Base-by-base conservation (phyloP, 2,888 invertebrate genomes). In the Macrosiphum euphorbiae region DNA sequence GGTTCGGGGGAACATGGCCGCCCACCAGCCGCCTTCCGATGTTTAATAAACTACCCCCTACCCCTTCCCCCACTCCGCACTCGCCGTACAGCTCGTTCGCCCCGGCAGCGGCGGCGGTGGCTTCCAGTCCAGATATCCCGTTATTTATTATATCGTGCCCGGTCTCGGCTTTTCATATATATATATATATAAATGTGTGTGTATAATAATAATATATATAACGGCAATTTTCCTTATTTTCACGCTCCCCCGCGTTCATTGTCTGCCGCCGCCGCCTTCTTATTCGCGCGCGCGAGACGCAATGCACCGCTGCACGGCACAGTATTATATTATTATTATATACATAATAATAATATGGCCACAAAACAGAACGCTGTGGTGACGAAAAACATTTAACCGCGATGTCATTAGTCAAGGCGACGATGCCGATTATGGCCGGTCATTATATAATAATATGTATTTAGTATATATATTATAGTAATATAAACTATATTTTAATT, bases 81-180 rank as follows among this genome's bases (percentile, higher is more conserved):
- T 52, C 35, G 58, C 28, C 16, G 28, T 52, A 52, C 88, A 28
- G 52, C n/a, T 55, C 55, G n/a, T 41, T 35, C 55, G 90, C 44
- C 35, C 67, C 67, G 20, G 7, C 89, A 16, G 41, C 52, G 28
- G 13, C 35, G 85, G 87, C 35, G 67, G 87, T 52, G 90, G 94
- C 94, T 94, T 94, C 94, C 94, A 94, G 94, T 94, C 94, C 94
- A 94, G 94, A 94, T 94, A 94, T 94, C 94, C 94, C 94, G 94
- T 94, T 94, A 94, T 94, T 94, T 94, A 94, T 94, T 94, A 58
- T 93, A 90, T 94, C 52, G 84, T 50, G 94, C 94, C 90, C 86
- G 89, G 93, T 85, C 90, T 55, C 61, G 90, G 90, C 87, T 94
- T 94, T 94, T 90, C 94, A 94, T 90, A 90, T 78, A 78, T 67